Evolutionary conservation across 1,140 invertebrate genomes (phyloP).

Genomic region (Spodoptera frugiperda): DNA sequence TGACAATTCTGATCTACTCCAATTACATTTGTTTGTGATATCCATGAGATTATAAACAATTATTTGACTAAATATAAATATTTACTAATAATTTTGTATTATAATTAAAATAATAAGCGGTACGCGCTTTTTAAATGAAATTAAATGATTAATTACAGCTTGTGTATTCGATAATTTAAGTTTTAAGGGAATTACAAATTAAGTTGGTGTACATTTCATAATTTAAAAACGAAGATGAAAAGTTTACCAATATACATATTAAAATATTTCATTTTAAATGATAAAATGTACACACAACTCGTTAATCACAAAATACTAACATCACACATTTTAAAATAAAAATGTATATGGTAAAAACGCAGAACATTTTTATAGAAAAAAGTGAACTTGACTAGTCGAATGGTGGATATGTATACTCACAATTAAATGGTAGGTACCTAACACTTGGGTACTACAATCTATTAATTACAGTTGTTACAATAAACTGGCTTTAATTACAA

Average conservation of each 20-base stretch:
- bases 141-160: slow-evolving; percentile 16
- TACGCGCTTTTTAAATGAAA: slow-evolving; percentile 31
- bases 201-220: slow-evolving; percentile 18
- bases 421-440: slow-evolving; percentile 61
- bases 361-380: slow-evolving; percentile 37
- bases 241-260: background rate
- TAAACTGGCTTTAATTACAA: slow-evolving; percentile 34
- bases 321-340: slow-evolving; percentile 49
- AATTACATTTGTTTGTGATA: slow-evolving; percentile 29
- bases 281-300: slow-evolving; percentile 57
- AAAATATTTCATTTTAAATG: background rate
- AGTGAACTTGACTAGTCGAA: slow-evolving; percentile 68
- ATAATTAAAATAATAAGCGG: slow-evolving; percentile 38
- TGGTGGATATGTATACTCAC: slow-evolving; percentile 73
- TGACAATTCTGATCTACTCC: slow-evolving; percentile 3
- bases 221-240: background rate
- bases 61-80: slow-evolving; percentile 54
- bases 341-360: slow-evolving; percentile 28
- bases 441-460: slow-evolving; percentile 60
- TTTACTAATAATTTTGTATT: slow-evolving; percentile 41
- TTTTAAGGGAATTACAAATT: slow-evolving; percentile 35
- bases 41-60: slow-evolving; percentile 50
- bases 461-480: slow-evolving; percentile 43
- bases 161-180: slow-evolving; percentile 34
- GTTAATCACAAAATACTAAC: slow-evolving; percentile 58